phyloP scores from a whole-genome alignment of 2,888 invertebrate species.

The Timandra comae region DNA sequence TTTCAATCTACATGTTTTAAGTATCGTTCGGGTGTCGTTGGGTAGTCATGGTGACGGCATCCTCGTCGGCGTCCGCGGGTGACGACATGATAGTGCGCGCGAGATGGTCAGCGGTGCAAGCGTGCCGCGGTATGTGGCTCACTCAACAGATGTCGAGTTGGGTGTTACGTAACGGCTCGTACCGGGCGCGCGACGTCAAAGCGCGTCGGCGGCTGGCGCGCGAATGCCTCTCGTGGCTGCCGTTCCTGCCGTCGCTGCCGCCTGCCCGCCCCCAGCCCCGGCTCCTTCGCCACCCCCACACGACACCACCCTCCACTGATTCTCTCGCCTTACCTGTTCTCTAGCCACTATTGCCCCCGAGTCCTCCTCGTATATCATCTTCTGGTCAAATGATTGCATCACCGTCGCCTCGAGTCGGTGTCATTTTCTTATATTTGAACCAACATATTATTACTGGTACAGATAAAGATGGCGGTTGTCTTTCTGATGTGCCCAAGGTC shows the following conservation, averaged over 20 bases:
- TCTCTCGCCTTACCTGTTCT: constrained; percentile 28
- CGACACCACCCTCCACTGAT: constrained; percentile 25
- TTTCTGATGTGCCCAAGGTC: constrained; percentile 38
- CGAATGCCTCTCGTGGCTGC: constrained; percentile 46
- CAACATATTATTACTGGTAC: too few relatives aligned
- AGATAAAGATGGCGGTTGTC: too few relatives aligned
- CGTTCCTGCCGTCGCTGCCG: constrained; percentile 28
- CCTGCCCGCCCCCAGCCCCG: constrained; percentile 24
- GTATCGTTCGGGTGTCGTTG: constrained; percentile 40
- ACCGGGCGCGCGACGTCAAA: constrained; percentile 48
- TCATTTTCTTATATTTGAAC: too few relatives aligned
- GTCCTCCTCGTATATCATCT: constrained; percentile 26
- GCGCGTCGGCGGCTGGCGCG: constrained; percentile 56
- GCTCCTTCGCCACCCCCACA: constrained; percentile 18
- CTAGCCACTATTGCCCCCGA: constrained; percentile 11
- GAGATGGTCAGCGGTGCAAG: constrained; percentile 60
- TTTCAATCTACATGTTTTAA: constrained; percentile 45
- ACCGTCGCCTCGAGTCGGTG: constrained; percentile 11
- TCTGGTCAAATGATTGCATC: constrained; percentile 28
- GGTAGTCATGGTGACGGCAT: constrained; percentile 42
- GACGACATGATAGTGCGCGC: constrained; percentile 54
- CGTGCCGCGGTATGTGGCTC: constrained; percentile 51
- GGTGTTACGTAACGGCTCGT: constrained; percentile 59
- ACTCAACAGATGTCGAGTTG: constrained; percentile 68
- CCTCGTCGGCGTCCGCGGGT: constrained; percentile 33